Evolutionary conservation across 2,113 vertebrate species (phyloP), one percentile per base, ranked within the genome.

Genomic region (Oxyura jamaicensis): DNA sequence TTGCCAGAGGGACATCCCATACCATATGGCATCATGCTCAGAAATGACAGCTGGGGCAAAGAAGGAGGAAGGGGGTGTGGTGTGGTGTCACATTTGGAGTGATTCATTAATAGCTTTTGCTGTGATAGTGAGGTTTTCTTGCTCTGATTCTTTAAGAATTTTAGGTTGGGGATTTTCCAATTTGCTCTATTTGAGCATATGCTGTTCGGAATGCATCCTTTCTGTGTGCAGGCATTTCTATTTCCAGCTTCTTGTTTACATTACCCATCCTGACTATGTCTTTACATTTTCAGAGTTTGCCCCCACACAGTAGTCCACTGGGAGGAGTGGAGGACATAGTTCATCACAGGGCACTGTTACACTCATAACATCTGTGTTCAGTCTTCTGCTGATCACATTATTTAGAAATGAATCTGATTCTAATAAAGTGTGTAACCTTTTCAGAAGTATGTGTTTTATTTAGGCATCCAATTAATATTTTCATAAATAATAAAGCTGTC

Each of bases 381-480:
- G 33, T 46, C 36, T 63, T 75, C 50, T 44, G 17, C 13, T 83
- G 52, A 76, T 68, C 29, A 63, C 68, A 52, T 69, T 83, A 77
- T 69, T 69, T 25, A 56, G 42, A 73, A 76, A 66, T 66, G 39
- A 91, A 81, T 84, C 25, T 29, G 21, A 55, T 88, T 50, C 50
- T 71, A 18, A 48, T 75, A 59, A 8, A 8, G 33, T 25, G 13
- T 11, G 53, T 29, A 58, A 82, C 68, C 3, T 41, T 77, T 33
- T 12, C 28, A 62, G 73, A 83, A 75, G 33, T 25, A 46, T 0
- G 1, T 29, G 21, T 10, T 20, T 58, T 36, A 85, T 67, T 67
- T 72, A 62, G 65, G 9, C 17, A 12, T 62, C 35, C 36, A 35
- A 44, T 50, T 58, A 0, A 0, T 21, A 0, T 21, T 82, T 39